Evolutionary conservation across 2,888 invertebrate species (phyloP), one percentile per base, ranked within the genome.

Genomic region (Folsomia manolachei): DNA sequence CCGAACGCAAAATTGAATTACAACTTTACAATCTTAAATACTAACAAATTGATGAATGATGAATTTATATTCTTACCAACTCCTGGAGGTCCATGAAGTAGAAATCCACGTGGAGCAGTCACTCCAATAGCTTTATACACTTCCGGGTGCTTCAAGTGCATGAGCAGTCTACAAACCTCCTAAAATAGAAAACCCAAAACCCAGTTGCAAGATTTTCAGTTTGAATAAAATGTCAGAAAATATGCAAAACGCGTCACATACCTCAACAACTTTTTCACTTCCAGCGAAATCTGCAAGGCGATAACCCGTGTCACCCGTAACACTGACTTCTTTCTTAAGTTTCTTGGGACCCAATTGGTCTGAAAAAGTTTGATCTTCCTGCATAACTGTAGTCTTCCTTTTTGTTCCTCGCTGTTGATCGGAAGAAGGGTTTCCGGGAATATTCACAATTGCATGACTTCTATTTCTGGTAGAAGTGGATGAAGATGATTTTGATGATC

Each of bases 61-160:
- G n/a, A n/a, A n/a, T n/a, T 77, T 24, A 85, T 79, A 1, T 85
- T 85, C 82, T 87, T 87, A 9, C 98, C 97, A 95, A 0, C 21
- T 18, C 98, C 98, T 0, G 97, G 95, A 0, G 98, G 97, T 0
- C 98, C 98, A 84, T 97, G 96, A 63, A 98, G 86, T 66, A 99
- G 85, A 81, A 97, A 91, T 26, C 97, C 97, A 82, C 94, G 87
- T 0, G 96, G 94, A 53, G 96, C 92, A 77, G 91, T 89, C 69
- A 95, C 89, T 1, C 95, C 95, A 75, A 97, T 86, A 79, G 90
- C 88, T 72, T 87, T 86, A 83, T 94, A 96, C n/a, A 96, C 89
- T 83, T 95, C 93, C 1, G 96, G 94, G 82, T 95, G 93, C 81
- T 90, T 91, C 84, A 97, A 89, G 83, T 96, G 95, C 79, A 94